Evolutionary conservation across 2,113 vertebrate species (phyloP).

Genomic region (Cariama cristata): DNA sequence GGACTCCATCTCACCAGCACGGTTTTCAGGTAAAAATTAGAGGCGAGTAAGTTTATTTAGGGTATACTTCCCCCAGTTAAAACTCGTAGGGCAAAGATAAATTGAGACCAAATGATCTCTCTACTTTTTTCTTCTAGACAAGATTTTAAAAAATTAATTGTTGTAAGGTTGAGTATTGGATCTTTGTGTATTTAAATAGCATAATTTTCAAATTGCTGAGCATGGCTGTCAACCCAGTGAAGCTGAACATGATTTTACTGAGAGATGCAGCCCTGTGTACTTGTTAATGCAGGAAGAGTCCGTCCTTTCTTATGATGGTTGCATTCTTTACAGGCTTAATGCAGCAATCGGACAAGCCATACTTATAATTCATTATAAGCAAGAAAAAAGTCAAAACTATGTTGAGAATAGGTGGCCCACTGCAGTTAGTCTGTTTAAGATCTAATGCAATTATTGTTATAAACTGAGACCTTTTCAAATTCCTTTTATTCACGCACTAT

Average conservation of each 20-base stretch:
- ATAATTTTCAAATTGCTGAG: constrained; percentile 10
- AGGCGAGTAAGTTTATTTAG: not conserved
- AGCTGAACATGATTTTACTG: not conserved
- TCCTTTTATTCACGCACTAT: not conserved
- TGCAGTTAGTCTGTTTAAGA: not conserved
- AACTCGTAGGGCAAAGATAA: not conserved
- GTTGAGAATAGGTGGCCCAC: not conserved
- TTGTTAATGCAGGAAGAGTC: not conserved
- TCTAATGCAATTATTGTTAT: not conserved
- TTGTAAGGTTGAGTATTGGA: not conserved
- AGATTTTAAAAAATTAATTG: not conserved
- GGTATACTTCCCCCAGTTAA: not conserved
- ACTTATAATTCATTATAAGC: not conserved
- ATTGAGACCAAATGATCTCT: not conserved
- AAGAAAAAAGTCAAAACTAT: not conserved
- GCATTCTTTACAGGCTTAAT: not conserved
- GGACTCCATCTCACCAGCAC: not conserved
- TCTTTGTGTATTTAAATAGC: not conserved
- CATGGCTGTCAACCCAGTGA: not conserved
- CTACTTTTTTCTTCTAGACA: not conserved
- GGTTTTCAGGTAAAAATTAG: not conserved
- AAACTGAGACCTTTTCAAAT: not conserved
- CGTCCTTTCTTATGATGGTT: not conserved
- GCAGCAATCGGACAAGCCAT: not conserved
- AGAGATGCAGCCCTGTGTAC: not conserved